phyloP scores from a whole-genome alignment of 2,888 invertebrate species.

The Lamellibrachia satsuma region DNA sequence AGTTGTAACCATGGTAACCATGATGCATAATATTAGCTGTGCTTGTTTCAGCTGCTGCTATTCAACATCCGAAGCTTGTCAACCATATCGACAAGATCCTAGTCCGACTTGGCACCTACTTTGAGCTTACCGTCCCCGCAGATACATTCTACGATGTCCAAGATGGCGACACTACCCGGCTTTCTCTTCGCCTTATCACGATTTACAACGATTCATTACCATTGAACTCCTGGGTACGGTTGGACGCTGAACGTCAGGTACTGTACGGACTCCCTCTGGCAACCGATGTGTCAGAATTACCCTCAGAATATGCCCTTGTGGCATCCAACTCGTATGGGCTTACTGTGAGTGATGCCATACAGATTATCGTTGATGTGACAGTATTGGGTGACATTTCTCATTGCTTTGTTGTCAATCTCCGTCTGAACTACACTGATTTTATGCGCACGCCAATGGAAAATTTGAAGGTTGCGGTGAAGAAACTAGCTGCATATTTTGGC shows the following conservation, averaged over 20 bases:
- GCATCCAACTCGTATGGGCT: constrained; percentile 42
- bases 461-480: constrained; percentile 34
- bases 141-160: constrained; percentile 51
- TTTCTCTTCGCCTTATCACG: constrained; percentile 45
- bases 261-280: constrained; percentile 50
- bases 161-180: constrained; percentile 50
- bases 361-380: constrained; percentile 38
- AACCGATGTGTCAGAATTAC: constrained; percentile 39
- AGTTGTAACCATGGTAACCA: not conserved
- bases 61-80: constrained; percentile 39
- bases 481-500: not conserved
- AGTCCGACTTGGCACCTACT: constrained; percentile 45
- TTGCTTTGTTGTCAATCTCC: constrained; percentile 42
- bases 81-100: constrained; percentile 45
- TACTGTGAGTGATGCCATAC: constrained; percentile 37
- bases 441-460: constrained; percentile 37
- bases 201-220: constrained; percentile 41
- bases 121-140: constrained; percentile 44
- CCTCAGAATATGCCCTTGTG: constrained; percentile 39
- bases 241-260: constrained; percentile 45
- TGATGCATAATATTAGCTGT: not conserved
- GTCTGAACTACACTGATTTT: constrained; percentile 41
- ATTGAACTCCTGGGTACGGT: constrained; percentile 49
- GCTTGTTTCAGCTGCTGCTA: constrained; percentile 20
- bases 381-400: constrained; percentile 37